Percentiles rank a stretch among this genome's conserved stretches.
Evolutionary conservation across 2,113 vertebrate species (phyloP).

Genomic region (Capricornis sumatraensis): DNA sequence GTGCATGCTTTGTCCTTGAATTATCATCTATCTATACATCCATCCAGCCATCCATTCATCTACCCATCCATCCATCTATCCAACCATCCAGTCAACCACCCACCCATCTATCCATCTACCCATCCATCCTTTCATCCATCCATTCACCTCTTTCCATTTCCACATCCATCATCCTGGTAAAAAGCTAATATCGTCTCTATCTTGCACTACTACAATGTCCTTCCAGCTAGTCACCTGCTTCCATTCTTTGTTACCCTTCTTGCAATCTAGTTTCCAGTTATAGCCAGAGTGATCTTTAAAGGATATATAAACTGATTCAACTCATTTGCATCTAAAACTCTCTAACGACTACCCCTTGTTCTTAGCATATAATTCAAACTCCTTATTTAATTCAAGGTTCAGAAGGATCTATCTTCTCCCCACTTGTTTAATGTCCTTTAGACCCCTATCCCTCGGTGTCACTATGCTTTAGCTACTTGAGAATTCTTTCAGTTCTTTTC

Average conservation of each 20-base stretch:
- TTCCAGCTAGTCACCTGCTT: not conserved
- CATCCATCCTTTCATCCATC: not conserved
- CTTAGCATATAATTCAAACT: not conserved
- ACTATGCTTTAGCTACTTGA: not conserved
- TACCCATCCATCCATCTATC: not conserved
- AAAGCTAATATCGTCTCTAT: not conserved
- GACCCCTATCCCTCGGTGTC: not conserved
- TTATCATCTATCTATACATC: not conserved
- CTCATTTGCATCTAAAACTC: not conserved
- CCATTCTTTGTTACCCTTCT: not conserved
- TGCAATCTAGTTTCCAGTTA: not conserved
- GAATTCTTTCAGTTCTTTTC: not conserved
- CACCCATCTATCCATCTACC: not conserved
- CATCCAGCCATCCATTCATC: not conserved
- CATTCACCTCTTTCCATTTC: not conserved
- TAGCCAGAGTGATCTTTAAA: not conserved
- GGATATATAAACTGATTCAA: not conserved
- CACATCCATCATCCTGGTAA: not conserved
- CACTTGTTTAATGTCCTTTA: not conserved
- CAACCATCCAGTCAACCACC: not conserved
- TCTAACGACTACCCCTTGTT: not conserved
- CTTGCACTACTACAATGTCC: fast-evolving
- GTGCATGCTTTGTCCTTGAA: not conserved
- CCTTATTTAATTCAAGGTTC: not conserved
- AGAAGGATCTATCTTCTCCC: not conserved